A percentile compares a stretch with the other conserved stretches of the same genome.
Conservation (phyloP, 2,113 vertebrate genomes). For the Brachyhypopomus occidentalis region DNA sequence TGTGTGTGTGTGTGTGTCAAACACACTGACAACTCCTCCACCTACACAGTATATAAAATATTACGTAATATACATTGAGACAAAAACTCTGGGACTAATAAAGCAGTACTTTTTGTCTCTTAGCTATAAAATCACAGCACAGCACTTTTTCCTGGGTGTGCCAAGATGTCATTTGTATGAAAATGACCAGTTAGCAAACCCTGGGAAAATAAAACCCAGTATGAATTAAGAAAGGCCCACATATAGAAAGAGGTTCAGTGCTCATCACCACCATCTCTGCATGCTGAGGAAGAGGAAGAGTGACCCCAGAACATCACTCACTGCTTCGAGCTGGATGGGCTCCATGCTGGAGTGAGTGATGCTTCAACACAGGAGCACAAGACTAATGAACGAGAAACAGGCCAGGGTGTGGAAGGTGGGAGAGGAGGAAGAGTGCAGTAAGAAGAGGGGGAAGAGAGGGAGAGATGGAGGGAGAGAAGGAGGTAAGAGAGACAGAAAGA, state of each 20-base stretch:
- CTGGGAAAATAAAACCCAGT: slow-evolving; percentile 6
- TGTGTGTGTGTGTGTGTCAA: no score
- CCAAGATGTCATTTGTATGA: slow-evolving; percentile 17
- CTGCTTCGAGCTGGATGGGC: slow-evolving; percentile 23
- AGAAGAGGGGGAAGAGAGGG: neutral
- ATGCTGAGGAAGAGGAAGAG: slow-evolving; percentile 6
- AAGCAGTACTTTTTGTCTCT: slow-evolving; percentile 12
- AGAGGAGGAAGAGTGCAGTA: neutral
- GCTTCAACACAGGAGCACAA: slow-evolving; percentile 38
- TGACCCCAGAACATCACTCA: neutral
- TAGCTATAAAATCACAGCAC: slow-evolving; percentile 27
- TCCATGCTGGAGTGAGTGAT: slow-evolving; percentile 42
- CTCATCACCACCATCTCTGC: slow-evolving; percentile 20
- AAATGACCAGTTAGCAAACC: slow-evolving; percentile 2
- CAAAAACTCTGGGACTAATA: slow-evolving; percentile 16
- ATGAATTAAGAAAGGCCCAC: slow-evolving; percentile 13
- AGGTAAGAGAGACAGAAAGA: neutral
- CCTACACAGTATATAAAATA: no score
- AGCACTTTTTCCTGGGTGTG: slow-evolving; percentile 7
- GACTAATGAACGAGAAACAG: slow-evolving; percentile 35
- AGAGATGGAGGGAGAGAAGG: no score
- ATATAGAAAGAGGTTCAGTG: neutral
- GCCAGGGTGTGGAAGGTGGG: neutral
- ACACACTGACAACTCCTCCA: no score
- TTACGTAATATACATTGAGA: neutral